phyloP scores from a whole-genome alignment of 1,140 invertebrate species.

The Metopolophium dirhodum region DNA sequence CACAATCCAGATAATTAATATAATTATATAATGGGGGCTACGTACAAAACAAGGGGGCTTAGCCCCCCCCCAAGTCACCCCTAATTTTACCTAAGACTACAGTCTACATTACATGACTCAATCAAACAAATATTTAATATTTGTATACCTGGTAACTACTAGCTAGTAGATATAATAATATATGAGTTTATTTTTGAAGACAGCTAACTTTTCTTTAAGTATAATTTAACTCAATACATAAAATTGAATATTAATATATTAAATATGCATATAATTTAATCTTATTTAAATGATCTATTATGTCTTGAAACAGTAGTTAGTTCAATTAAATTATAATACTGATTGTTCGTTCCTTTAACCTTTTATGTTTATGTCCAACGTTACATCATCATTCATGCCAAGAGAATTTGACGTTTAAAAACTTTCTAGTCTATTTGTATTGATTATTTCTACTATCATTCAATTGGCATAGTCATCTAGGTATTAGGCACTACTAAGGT shows the following conservation, averaged over 20 bases:
- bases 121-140: background rate
- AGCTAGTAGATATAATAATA: background rate
- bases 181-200: background rate
- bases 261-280: background rate
- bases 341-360: background rate
- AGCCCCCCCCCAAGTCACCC: too few species aligned
- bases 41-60: too few species aligned
- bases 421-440: background rate
- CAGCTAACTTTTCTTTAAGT: background rate
- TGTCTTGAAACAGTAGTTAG: background rate
- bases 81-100: too few species aligned
- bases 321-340: background rate
- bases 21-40: too few species aligned
- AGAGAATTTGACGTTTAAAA: conserved; percentile 23
- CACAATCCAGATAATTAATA: too few species aligned
- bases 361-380: background rate
- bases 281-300: background rate
- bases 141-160: too few species aligned
- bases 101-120: background rate
- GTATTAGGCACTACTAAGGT: background rate
- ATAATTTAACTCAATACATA: background rate
- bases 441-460: background rate
- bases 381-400: background rate
- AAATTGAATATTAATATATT: background rate
- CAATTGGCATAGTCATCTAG: background rate